Percentiles rank a stretch among this genome's conserved stretches.
Conservation (phyloP, 2,113 vertebrate species). For the Rhea americana region DNA sequence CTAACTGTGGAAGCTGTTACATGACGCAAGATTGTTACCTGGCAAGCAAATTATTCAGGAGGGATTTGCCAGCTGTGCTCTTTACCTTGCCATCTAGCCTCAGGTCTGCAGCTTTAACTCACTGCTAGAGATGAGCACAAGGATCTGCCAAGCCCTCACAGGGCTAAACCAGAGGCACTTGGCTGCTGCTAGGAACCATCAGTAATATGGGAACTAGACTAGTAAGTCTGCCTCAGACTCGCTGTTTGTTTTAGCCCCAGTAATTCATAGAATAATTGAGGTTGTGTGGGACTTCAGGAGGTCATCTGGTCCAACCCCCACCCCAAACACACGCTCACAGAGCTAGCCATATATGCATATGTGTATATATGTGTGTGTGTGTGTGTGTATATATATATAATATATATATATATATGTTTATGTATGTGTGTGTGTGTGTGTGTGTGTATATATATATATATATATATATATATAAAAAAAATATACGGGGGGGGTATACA, state of each 20-base stretch:
- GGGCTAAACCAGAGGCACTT: neutral
- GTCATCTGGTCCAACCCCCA: neutral
- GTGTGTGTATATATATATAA: rapidly evolving
- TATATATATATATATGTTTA: too few relatives aligned
- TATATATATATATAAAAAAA: too few relatives aligned
- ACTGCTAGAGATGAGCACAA: neutral
- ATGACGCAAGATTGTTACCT: rapidly evolving
- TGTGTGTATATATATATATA: too few relatives aligned
- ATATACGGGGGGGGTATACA: too few relatives aligned
- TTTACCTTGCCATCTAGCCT: rapidly evolving
- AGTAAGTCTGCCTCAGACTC: neutral
- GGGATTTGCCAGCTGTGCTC: neutral
- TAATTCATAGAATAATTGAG: neutral
- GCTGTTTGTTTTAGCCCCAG: too few relatives aligned
- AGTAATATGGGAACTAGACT: neutral
- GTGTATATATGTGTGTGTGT: rapidly evolving
- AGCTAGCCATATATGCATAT: neutral
- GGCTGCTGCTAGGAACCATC: neutral
- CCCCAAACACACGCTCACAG: neutral
- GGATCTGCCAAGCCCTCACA: neutral
- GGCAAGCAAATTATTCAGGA: rapidly evolving
- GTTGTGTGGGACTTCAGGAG: neutral
- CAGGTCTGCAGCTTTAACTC: neutral
- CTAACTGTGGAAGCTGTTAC: neutral
- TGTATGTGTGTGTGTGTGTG: rapidly evolving